Conservation (phyloP, 2,888 invertebrate species). For the Xylophagus ater region DNA sequence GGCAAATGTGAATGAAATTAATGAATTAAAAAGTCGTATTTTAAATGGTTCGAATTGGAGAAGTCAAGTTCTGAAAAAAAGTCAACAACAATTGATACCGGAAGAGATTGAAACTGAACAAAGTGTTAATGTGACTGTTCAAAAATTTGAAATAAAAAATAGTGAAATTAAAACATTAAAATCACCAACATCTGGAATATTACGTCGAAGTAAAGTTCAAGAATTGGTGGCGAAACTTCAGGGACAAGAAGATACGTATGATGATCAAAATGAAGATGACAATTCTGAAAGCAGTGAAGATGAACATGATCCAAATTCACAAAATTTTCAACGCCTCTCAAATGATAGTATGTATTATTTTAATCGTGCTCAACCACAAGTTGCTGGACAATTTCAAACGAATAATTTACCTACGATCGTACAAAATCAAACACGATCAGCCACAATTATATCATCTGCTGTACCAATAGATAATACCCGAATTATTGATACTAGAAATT, state of each 20-base stretch:
- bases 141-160: conserved; percentile 23
- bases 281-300: conserved; percentile 50
- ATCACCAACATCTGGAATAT: conserved; percentile 24
- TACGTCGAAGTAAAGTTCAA: conserved; percentile 25
- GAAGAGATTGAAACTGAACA: neutral
- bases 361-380: conserved; percentile 20
- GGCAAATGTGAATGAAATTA: conserved; percentile 19
- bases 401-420: neutral
- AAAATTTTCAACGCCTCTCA: neutral
- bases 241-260: conserved; percentile 15
- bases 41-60: conserved; percentile 19
- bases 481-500: conserved; percentile 23
- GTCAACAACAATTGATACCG: conserved; percentile 10
- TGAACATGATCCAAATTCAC: conserved; percentile 39
- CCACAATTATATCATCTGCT: conserved; percentile 10
- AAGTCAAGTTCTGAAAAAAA: conserved; percentile 17
- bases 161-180: conserved; percentile 23
- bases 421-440: conserved; percentile 19
- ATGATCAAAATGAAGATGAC: conserved; percentile 35
- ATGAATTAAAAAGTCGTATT: conserved; percentile 19
- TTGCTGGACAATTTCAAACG: conserved; percentile 10
- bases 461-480: conserved; percentile 8
- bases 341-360: conserved; percentile 7
- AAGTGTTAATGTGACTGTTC: conserved; percentile 10
- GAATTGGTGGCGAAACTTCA: conserved; percentile 29